A percentile compares a stretch with the other conserved stretches of the same genome.
Evolutionary conservation across 2,113 vertebrate genomes (phyloP).

Genomic region (Cheirogaleus medius): DNA sequence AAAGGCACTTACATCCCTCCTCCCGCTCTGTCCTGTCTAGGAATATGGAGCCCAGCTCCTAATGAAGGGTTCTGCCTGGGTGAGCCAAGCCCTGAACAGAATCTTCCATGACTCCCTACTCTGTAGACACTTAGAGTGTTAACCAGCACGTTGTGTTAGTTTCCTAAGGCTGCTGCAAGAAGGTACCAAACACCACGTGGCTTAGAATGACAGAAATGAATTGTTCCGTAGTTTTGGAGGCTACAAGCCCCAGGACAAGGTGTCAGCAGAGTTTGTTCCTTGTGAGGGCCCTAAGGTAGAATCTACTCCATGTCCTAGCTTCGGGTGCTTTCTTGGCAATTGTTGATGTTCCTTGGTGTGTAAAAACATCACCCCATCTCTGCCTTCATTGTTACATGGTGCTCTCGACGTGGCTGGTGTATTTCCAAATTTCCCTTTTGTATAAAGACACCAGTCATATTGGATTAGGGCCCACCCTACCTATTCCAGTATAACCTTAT

Average conservation of each 20-base stretch:
- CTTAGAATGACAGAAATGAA: neutral
- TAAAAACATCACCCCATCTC: neutral
- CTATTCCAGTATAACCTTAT: neutral
- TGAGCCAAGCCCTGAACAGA: neutral
- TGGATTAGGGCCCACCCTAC: neutral
- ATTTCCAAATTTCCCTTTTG: neutral
- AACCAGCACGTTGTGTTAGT: neutral
- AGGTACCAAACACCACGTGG: neutral
- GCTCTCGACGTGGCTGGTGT: neutral
- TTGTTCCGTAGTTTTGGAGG: too few species aligned
- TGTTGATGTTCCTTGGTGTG: neutral
- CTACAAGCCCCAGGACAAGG: neutral
- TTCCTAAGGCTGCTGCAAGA: neutral
- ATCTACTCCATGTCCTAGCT: neutral
- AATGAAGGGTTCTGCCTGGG: neutral
- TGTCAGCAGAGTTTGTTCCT: neutral
- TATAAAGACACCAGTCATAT: neutral
- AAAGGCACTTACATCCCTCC: neutral
- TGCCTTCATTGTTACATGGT: neutral
- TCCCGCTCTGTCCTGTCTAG: fast-evolving
- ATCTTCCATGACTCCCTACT: neutral
- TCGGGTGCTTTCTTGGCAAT: neutral
- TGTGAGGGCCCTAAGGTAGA: neutral
- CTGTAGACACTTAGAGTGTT: neutral
- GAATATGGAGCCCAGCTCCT: neutral